Base-by-base conservation (phyloP, 2,888 invertebrate species). In the Tineola bisselliella region DNA sequence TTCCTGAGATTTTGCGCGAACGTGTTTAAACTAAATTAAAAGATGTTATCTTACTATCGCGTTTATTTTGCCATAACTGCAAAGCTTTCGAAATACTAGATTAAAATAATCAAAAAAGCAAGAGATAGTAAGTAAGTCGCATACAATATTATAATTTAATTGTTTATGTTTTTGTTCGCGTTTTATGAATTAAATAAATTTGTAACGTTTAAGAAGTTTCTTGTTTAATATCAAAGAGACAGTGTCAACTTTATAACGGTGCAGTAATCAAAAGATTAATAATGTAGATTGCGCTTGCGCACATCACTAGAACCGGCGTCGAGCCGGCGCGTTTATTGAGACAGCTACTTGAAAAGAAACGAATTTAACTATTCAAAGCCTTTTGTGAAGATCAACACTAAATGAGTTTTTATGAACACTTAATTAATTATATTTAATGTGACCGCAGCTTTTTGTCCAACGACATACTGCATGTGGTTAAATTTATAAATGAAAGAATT, bases 401-500 rank as follows among this genome's bases (percentile, higher is more conserved):
- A 66, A 65, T 66, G 64, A 68, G 67, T 71, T 69, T 67, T 79
- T 78, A 75, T 77, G 74, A 66, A 63, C 67, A 67, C 68, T 79
- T 77, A 79, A 84, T 84, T 83, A 83, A 84, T 84, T 81, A 81
- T 77, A 76, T 79, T 76, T 78, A 77, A 76, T 77, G 77, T 77
- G 74, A 68, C 70, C 74, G 71, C 62, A 60, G 65, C 65, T 65
- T 71, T 75, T 75, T 71, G 74, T 72, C 66, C 18, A 15, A 30
- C 58, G 38, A 8, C 13, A 25, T 18, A 13, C 19, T 25, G 54
- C 1, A 12, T 54, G 54, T 18, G 54, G 54, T 54, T 54, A 43
- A 43, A 43, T 48, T 48, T 48, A 48, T 48, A 15, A 48, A 48
- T 48, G 48, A 17, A n/a, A 6, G 43, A 8, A 13, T 44, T 44